These are phyloP conservation scores for Oreohelix idahoensis DNA, from an alignment of 1,140 invertebrate genomes.

Conservation along the genomic window DNA sequence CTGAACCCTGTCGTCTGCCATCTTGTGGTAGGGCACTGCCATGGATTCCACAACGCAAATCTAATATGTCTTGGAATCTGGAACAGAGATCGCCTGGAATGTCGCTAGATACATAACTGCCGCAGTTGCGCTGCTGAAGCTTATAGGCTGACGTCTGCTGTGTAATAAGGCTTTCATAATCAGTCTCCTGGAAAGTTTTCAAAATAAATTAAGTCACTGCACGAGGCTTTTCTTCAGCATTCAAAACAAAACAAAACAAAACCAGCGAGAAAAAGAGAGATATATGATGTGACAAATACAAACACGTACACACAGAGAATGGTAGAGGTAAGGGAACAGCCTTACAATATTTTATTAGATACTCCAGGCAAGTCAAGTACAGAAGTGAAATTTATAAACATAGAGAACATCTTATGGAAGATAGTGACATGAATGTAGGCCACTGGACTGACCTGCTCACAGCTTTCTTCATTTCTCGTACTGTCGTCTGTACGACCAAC, in stretches of 20 bases:
- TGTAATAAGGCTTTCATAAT: slow-evolving; percentile 59
- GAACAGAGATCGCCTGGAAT: slow-evolving; percentile 61
- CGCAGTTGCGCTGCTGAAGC: slow-evolving; percentile 63
- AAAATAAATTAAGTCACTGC: no score
- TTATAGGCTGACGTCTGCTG: slow-evolving; percentile 41
- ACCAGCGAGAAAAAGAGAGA: no score
- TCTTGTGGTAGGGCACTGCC: slow-evolving; percentile 44
- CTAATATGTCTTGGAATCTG: slow-evolving; percentile 65
- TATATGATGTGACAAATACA: no score
- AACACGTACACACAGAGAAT: no score
- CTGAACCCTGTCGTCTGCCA: slow-evolving; percentile 59
- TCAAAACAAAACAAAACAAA: no score
- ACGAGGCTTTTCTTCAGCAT: no score
- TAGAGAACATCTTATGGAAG: no score
- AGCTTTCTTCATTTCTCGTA: slow-evolving; percentile 72
- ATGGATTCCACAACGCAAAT: slow-evolving; percentile 52
- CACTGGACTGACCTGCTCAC: slow-evolving; percentile 65
- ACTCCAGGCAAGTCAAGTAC: no score
- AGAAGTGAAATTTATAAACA: no score
- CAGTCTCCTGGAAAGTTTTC: slow-evolving; percentile 45
- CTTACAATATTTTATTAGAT: no score
- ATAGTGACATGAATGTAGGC: no score
- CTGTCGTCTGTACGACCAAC: slow-evolving; percentile 72
- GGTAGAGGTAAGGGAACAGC: no score
- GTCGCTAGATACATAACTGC: slow-evolving; percentile 67